phyloP scores from a whole-genome alignment of 2,113 vertebrate genomes.

The Hydrolagus affinis region DNA sequence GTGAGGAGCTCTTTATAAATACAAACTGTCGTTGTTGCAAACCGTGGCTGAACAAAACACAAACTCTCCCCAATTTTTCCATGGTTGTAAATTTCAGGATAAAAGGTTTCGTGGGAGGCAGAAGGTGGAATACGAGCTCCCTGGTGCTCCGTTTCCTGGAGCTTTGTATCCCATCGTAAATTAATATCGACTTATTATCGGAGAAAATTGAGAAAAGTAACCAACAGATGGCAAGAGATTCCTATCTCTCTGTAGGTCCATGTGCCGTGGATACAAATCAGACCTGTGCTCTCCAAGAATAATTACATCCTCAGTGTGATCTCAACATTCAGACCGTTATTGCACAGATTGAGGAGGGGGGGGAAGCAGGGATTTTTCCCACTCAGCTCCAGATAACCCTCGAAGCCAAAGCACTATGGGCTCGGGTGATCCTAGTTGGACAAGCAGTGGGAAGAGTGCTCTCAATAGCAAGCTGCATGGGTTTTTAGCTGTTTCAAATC shows the following conservation, averaged over 20 bases:
- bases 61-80: no score
- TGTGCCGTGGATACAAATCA: background rate
- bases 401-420: no score
- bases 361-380: no score
- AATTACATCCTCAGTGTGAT: conserved; percentile 31
- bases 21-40: background rate
- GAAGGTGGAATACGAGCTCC: background rate
- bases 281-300: background rate
- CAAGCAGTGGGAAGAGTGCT: no score
- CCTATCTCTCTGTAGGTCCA: conserved; percentile 8
- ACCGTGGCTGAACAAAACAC: no score
- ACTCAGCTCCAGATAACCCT: no score
- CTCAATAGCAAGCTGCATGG: no score
- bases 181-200: conserved; percentile 5
- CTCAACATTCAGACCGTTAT: background rate
- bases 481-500: no score
- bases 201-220: background rate
- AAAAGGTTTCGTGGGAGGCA: background rate
- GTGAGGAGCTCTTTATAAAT: background rate
- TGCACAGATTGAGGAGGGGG: background rate
- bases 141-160: background rate
- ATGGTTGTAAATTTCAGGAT: background rate
- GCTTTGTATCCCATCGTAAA: background rate
- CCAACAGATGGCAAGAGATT: conserved; percentile 13
- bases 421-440: no score